Conservation (phyloP, 2,888 invertebrate genomes). For the Hypomecis punctinalis region DNA sequence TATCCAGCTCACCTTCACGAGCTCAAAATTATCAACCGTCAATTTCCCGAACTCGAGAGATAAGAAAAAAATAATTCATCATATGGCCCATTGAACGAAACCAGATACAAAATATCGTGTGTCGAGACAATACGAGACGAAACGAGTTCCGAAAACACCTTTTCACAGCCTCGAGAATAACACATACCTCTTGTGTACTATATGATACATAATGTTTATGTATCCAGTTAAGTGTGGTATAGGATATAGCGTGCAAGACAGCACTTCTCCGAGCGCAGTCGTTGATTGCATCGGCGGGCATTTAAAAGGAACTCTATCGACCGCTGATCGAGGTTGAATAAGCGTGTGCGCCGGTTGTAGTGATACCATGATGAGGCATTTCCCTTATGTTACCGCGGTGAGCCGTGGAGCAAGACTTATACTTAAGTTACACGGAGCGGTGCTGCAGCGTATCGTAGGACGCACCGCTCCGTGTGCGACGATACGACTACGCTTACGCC, state of each 20-base stretch:
- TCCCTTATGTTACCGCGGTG: too few species aligned
- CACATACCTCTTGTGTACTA: background rate
- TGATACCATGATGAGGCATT: conserved; percentile 30
- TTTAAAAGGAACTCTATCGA: conserved; percentile 72
- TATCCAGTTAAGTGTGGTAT: too few species aligned
- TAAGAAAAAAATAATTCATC: conserved; percentile 30
- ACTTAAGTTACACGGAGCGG: too few species aligned
- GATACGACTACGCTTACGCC: too few species aligned
- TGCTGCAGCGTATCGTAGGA: too few species aligned
- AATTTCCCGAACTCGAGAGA: background rate
- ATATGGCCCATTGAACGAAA: conserved; percentile 36
- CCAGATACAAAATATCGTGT: conserved; percentile 37
- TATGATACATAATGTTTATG: conserved; percentile 1
- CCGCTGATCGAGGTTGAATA: conserved; percentile 58
- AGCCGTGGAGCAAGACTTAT: too few species aligned
- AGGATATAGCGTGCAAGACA: conserved; percentile 9
- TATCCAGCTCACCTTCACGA: too few species aligned
- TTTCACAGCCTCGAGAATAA: conserved; percentile 46
- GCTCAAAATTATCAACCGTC: background rate
- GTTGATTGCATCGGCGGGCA: conserved; percentile 56
- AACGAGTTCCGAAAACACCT: conserved; percentile 54
- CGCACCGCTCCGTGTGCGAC: too few species aligned
- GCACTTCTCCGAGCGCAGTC: conserved; percentile 21
- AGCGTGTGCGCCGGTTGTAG: conserved; percentile 26
- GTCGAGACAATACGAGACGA: conserved; percentile 41